Percentiles rank a stretch among this genome's conserved stretches.
Evolutionary conservation across 1,140 invertebrate genomes (phyloP).

Genomic region (Hylyphantes graminicola): DNA sequence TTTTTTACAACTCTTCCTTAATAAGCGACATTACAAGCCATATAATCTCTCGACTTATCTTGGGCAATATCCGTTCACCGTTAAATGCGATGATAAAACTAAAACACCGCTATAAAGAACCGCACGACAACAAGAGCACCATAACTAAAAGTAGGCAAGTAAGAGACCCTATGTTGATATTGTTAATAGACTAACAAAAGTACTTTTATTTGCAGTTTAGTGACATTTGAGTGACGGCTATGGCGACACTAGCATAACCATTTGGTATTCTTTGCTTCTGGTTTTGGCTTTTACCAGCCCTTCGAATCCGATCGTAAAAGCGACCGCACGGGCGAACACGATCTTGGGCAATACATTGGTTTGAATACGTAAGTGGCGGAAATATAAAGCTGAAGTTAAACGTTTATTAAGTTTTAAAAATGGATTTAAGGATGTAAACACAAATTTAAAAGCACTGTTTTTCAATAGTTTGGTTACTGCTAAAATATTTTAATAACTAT

Average conservation of each 20-base stretch:
- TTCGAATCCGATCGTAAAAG: conserved; percentile 43
- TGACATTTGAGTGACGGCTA: conserved; percentile 51
- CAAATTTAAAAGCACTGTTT: too few relatives aligned
- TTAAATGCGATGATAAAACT: conserved; percentile 29
- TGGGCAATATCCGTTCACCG: conserved; percentile 17
- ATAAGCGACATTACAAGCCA: not conserved
- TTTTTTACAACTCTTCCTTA: not conserved
- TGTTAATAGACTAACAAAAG: conserved; percentile 51
- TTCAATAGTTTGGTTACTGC: too few relatives aligned
- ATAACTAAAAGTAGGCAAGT: conserved; percentile 36
- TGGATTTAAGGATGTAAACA: too few relatives aligned
- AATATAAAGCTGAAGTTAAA: too few relatives aligned
- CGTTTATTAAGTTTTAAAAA: too few relatives aligned
- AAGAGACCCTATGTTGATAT: conserved; percentile 31
- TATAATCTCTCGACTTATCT: conserved; percentile 41
- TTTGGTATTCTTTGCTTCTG: conserved; percentile 24
- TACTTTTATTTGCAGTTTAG: conserved; percentile 56
- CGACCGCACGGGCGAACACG: conserved; percentile 5
- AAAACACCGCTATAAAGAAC: conserved; percentile 23
- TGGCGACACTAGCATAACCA: conserved; percentile 33
- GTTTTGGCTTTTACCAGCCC: conserved; percentile 33
- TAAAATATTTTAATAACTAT: too few relatives aligned
- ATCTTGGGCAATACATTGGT: conserved; percentile 7
- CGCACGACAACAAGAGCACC: conserved; percentile 21
- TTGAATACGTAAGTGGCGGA: conserved; percentile 46